These are phyloP conservation scores for Hemitrygon akajei DNA, from an alignment of 2,797 vertebrate genomes.

Conservation along the genomic window DNA sequence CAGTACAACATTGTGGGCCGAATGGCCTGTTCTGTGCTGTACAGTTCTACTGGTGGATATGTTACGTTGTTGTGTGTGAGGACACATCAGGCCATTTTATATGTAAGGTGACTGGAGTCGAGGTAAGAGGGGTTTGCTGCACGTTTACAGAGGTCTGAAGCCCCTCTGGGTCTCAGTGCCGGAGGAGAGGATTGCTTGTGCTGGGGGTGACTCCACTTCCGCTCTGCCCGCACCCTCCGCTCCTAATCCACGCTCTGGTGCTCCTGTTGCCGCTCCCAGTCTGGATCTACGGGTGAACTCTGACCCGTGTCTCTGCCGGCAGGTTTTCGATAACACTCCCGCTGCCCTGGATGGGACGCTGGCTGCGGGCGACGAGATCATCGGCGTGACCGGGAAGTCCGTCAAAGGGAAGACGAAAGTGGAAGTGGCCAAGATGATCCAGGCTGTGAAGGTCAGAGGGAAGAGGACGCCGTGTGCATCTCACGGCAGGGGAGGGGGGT, in stretches of 20 bases:
- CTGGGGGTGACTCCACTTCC: not conserved
- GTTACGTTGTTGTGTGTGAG: no score
- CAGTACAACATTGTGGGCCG: no score
- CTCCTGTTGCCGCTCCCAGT: not conserved
- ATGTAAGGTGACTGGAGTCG: no score
- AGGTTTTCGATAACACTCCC: conserved; percentile 97
- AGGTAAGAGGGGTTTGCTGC: no score
- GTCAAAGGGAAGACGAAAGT: conserved; percentile 97
- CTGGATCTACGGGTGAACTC: not conserved
- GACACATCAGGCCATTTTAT: no score
- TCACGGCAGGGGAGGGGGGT: no score
- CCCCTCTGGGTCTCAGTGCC: no score
- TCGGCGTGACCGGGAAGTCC: conserved; percentile 84
- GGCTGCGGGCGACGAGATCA: conserved; percentile 94
- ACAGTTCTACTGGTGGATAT: no score
- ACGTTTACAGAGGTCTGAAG: no score
- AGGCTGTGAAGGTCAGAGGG: conserved; percentile 79
- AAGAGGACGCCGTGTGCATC: not conserved
- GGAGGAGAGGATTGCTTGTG: no score
- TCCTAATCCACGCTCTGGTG: not conserved
- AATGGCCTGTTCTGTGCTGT: no score
- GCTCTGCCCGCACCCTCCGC: not conserved
- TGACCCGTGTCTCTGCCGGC: not conserved
- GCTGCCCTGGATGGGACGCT: conserved; percentile 82
- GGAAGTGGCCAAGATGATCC: conserved; percentile 98